Evolutionary conservation across 2,113 vertebrate species (phyloP).

Genomic region (Dermatemys mawii): DNA sequence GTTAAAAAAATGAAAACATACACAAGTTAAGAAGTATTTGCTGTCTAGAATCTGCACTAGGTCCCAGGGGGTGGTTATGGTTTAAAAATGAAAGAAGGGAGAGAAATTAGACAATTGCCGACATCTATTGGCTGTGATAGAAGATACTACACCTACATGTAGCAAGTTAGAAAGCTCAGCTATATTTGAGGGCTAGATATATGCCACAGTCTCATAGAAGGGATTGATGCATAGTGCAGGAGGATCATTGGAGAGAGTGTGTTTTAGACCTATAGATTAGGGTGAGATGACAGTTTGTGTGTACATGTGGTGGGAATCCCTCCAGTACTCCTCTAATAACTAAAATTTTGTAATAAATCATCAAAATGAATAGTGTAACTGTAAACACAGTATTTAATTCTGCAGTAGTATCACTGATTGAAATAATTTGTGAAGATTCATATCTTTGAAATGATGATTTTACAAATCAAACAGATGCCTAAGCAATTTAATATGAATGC

Average conservation of each 20-base stretch:
- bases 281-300: not conserved
- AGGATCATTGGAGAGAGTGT: not conserved
- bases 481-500: no score
- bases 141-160: not conserved
- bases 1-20: no score
- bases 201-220: not conserved
- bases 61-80: rapidly evolving
- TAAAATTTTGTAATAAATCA: not conserved
- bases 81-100: not conserved
- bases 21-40: no score
- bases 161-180: not conserved
- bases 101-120: not conserved
- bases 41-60: not conserved
- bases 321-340: not conserved
- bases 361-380: not conserved
- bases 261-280: not conserved
- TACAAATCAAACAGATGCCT: not conserved
- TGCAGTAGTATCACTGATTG: not conserved
- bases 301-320: no score
- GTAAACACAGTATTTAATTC: not conserved
- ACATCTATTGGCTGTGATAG: not conserved
- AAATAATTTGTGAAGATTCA: not conserved
- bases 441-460: not conserved
- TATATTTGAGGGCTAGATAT: not conserved
- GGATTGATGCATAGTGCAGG: rapidly evolving